These are phyloP conservation scores for Dasyprocta punctata DNA, from an alignment of 2,113 vertebrate species.

Conservation along the genomic window DNA sequence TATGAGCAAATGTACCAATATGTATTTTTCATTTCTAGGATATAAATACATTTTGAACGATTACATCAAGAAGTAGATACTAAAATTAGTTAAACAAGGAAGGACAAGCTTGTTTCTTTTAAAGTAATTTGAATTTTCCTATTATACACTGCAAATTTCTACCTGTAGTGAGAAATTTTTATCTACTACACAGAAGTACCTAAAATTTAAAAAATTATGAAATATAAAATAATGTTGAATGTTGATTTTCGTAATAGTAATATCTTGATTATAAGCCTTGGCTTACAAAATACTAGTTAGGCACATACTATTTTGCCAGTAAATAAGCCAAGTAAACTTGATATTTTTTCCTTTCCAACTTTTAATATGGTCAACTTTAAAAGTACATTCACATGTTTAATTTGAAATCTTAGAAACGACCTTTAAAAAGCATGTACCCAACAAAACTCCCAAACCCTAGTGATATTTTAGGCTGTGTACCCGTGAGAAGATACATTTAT, in stretches of 20 bases:
- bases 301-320: not conserved
- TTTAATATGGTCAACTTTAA: not conserved
- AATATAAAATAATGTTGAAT: not conserved
- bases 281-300: not conserved
- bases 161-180: not conserved
- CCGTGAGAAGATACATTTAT: not conserved
- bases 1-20: not conserved
- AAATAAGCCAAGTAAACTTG: not conserved
- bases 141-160: not conserved
- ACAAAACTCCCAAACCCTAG: not conserved
- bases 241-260: not conserved
- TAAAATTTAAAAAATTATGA: not conserved
- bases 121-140: not conserved
- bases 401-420: not conserved
- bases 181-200: not conserved
- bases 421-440: not conserved
- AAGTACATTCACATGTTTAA: not conserved
- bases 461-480: not conserved
- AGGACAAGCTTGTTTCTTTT: not conserved
- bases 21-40: not conserved
- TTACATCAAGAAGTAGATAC: not conserved
- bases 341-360: not conserved
- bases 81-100: not conserved
- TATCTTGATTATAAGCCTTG: not conserved
- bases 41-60: not conserved